phyloP scores from a whole-genome alignment of 2,113 vertebrate species.

The Setophaga kirtlandii region DNA sequence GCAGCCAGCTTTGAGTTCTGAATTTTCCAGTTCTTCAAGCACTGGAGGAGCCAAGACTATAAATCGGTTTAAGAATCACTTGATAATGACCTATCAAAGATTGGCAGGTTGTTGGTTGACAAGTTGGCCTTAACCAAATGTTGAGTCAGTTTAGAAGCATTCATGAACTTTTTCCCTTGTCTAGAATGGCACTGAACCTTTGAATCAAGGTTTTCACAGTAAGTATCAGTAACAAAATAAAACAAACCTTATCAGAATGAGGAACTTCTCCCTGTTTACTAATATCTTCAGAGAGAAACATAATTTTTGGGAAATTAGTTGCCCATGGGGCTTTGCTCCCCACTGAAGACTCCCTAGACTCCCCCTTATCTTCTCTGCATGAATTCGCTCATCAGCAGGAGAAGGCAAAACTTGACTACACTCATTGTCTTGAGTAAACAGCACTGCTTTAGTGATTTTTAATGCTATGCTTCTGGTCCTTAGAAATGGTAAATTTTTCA shows the following conservation, averaged over 20 bases:
- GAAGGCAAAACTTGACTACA: background rate
- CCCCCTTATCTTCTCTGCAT: background rate
- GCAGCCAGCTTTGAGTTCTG: background rate
- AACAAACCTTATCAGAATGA: background rate
- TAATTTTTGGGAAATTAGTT: background rate
- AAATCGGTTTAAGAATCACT: background rate
- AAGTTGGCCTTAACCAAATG: background rate
- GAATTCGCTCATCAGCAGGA: background rate
- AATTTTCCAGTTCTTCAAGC: background rate
- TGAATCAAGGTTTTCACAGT: fast-evolving
- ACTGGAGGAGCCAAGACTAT: background rate
- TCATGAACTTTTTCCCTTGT: background rate
- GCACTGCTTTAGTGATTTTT: background rate
- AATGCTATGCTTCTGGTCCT: background rate
- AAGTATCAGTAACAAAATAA: background rate
- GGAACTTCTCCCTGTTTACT: background rate
- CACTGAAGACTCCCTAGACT: background rate
- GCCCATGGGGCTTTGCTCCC: background rate
- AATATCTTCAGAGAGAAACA: background rate
- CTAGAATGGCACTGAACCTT: background rate
- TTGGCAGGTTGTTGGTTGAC: background rate
- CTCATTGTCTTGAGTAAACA: background rate
- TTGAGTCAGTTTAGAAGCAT: background rate
- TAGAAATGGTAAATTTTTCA: background rate
- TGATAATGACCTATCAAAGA: background rate